Base-by-base conservation (phyloP, 2,113 vertebrate genomes). In the Raja brachyura region DNA sequence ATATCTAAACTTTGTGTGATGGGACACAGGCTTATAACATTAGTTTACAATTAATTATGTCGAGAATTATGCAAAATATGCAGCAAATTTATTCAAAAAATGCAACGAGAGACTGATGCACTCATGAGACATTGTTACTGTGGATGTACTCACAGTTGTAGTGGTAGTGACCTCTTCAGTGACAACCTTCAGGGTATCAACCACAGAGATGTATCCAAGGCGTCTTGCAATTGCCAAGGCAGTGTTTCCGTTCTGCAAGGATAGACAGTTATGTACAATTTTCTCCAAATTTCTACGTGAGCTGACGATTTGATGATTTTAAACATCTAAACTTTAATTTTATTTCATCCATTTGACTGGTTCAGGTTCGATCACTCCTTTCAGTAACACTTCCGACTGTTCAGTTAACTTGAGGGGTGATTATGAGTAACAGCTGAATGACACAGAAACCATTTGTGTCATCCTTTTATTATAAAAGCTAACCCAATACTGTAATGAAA, bases 161-260 rank as follows among this genome's bases (percentile, higher is more conserved):
- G 98, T 98, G 73, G 98, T 99, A 94, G 98, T 97, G 93, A 98
- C 96, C 95, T 99, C 99, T 95, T 99, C 98, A 0, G 98, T 99
- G 81, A 99, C 97, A 61, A 99, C 97, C 96, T 99, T 99, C 94
- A 99, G 96, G 0, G 99, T 99, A 94, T 99, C 98, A 39, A 99
- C 99, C 94, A 99, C 99, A 0, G 99, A 99, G 96, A 99, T 99
- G 94, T 99, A 99, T 94, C 98, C 99, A 95, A 99, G 97, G 5
- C 98, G 97, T 93, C 97, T 97, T 54, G 99, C 99, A 33, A 99
- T 99, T 0, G 98, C 98, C 94, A 99, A 96, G 94, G 99, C 99
- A 0, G 99, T 99, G 96, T 99, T 99, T 93, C 99, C 99, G 95
- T 99, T 99, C 99, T 99, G 96, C 48, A 95, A 93, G 94, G 83